Conservation (phyloP, 1,140 invertebrate species). For the Holotrichia oblita region DNA sequence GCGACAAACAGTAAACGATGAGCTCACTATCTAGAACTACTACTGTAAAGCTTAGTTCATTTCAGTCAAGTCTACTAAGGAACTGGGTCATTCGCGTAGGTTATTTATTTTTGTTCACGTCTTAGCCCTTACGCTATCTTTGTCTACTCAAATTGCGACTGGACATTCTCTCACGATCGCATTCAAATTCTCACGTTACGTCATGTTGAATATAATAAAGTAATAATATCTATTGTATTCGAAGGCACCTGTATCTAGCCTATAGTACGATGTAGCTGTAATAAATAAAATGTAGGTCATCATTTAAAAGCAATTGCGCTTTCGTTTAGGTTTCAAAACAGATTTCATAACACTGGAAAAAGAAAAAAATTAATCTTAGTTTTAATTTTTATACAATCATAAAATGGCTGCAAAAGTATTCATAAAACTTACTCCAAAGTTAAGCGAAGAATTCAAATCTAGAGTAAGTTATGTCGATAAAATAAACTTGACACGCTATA, state of each 20-base stretch:
- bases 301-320: too few relatives aligned
- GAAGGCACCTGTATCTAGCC: neutral
- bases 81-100: constrained; percentile 25
- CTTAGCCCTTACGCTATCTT: neutral
- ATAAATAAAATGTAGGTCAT: neutral
- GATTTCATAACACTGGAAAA: too few relatives aligned
- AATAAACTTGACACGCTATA: too few relatives aligned
- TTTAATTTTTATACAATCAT: too few relatives aligned
- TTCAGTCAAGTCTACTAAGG: constrained; percentile 8
- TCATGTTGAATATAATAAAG: constrained; percentile 4
- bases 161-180: constrained; percentile 29
- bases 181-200: constrained; percentile 9
- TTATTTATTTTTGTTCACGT: constrained; percentile 32
- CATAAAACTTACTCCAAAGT: too few relatives aligned
- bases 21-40: neutral
- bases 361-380: neutral
- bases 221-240: too few relatives aligned
- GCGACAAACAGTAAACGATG: neutral
- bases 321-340: too few relatives aligned
- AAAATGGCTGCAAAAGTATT: too few relatives aligned
- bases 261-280: neutral
- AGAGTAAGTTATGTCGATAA: too few relatives aligned
- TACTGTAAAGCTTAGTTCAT: constrained; percentile 16
- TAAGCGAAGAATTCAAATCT: too few relatives aligned
- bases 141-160: neutral